Conservation (phyloP, 2,113 vertebrate species). For the Sclerurus mexicanus region DNA sequence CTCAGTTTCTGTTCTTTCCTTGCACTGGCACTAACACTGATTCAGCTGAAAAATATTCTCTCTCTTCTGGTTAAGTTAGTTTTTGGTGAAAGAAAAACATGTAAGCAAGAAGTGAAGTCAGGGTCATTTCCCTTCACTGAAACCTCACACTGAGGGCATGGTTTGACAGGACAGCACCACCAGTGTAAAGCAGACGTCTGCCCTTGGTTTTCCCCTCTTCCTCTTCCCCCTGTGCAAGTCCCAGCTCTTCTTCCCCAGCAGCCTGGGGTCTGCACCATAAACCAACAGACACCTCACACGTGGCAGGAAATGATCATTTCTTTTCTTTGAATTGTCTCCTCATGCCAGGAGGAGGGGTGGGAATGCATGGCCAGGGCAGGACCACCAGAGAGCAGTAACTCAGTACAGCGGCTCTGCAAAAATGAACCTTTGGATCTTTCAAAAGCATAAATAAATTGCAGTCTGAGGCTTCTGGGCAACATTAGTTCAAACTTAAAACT, state of each 20-base stretch:
- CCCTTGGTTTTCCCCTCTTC: background rate
- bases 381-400: background rate
- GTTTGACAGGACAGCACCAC: background rate
- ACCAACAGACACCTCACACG: background rate
- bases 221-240: background rate
- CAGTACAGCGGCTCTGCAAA: background rate
- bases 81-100: background rate
- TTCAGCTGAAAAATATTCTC: background rate
- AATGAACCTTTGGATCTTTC: background rate
- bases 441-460: background rate
- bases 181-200: background rate
- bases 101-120: background rate
- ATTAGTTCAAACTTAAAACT: background rate
- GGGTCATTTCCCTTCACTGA: background rate
- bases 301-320: background rate
- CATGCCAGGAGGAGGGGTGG: background rate
- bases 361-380: background rate
- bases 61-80: background rate
- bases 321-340: background rate
- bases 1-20: background rate
- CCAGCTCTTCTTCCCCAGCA: background rate
- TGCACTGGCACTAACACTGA: background rate
- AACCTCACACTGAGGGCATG: background rate
- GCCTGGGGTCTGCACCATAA: background rate
- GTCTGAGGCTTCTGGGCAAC: background rate